Evolutionary conservation across 1,140 invertebrate species (phyloP).

Genomic region (Anagrus nilaparvatae): DNA sequence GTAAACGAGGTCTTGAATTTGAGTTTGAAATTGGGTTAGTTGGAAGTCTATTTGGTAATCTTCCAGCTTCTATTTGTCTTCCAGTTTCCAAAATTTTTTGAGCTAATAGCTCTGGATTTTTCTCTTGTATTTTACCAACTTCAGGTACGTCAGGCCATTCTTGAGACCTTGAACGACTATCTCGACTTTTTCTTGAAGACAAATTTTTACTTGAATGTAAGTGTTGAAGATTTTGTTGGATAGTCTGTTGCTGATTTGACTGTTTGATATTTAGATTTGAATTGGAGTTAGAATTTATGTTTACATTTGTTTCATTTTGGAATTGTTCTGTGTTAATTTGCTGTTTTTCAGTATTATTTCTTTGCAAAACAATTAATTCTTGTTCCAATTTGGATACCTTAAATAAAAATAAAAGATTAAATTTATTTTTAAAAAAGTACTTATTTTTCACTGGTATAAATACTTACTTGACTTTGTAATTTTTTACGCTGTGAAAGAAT

Average conservation of each 20-base stretch:
- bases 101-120: constrained; percentile 79
- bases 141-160: constrained; percentile 86
- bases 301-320: constrained; percentile 11
- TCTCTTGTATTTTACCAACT: constrained; percentile 81
- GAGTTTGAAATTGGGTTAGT: constrained; percentile 4
- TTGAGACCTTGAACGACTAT: constrained; percentile 67
- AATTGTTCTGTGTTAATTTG: constrained; percentile 24
- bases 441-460: not conserved
- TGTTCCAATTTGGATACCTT: constrained; percentile 60
- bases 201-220: constrained; percentile 21
- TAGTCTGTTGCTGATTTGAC: constrained; percentile 25
- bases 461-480: constrained; percentile 56
- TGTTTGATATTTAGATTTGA: constrained; percentile 24
- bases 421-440: not conserved
- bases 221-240: constrained; percentile 24
- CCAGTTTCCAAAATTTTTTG: constrained; percentile 84
- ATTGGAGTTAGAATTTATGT: constrained; percentile 25
- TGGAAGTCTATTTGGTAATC: constrained; percentile 41
- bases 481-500: constrained; percentile 72
- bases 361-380: constrained; percentile 65
- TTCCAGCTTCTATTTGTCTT: constrained; percentile 73
- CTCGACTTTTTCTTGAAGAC: constrained; percentile 53
- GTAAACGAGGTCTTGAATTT: constrained; percentile 29
- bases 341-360: constrained; percentile 55
- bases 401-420: constrained; percentile 3